These are phyloP conservation scores for Oxyteleia sp. DNA, from an alignment of 2,888 invertebrate genomes.

Conservation along the genomic window DNA sequence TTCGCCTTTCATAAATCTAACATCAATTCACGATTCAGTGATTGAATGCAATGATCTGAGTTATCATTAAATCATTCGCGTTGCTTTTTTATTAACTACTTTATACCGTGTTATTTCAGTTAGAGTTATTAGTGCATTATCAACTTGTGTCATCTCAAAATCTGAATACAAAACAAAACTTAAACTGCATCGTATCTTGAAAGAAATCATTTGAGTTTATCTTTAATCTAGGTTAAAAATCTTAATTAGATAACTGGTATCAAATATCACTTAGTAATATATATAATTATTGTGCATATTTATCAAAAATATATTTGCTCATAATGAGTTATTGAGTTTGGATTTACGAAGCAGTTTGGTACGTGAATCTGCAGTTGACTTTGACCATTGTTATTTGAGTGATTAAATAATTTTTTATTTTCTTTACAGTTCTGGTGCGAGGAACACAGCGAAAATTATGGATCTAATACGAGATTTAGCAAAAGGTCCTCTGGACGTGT, in stretches of 20 bases:
- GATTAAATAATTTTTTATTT: background rate
- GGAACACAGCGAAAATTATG: constrained; percentile 68
- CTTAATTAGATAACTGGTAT: background rate
- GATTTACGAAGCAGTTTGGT: too few species aligned
- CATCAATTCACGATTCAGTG: constrained; percentile 18
- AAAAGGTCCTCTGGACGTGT: constrained; percentile 93
- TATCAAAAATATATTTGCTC: background rate
- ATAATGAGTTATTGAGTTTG: too few species aligned
- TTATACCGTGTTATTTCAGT: too few species aligned
- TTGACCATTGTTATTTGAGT: background rate
- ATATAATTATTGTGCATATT: background rate
- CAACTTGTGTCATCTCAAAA: background rate
- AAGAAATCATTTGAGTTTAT: background rate
- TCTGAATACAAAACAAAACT: background rate
- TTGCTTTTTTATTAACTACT: too few species aligned
- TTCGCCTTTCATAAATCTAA: constrained; percentile 38
- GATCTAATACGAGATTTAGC: constrained; percentile 91
- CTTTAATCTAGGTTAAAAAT: too few species aligned
- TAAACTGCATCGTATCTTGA: background rate
- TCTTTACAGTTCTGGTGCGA: constrained; percentile 12
- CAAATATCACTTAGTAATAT: background rate
- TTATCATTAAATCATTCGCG: background rate
- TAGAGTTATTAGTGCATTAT: too few species aligned
- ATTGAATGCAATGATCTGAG: constrained; percentile 7
- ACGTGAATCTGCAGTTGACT: background rate